These are phyloP conservation scores for Cheilosia vulpina DNA, from an alignment of 2,888 invertebrate genomes.

Conservation along the genomic window DNA sequence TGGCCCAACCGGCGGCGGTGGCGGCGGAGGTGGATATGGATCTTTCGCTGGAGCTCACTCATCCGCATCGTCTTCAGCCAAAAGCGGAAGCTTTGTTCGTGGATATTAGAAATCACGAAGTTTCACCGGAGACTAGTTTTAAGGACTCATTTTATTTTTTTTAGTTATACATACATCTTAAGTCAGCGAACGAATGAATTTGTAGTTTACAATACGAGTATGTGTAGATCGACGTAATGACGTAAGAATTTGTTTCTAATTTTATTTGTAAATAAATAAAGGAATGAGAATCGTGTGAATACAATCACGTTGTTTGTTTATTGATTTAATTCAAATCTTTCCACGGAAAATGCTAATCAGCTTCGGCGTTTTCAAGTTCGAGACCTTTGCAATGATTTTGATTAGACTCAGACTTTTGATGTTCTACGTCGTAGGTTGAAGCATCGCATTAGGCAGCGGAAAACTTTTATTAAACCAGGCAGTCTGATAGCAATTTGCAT, in stretches of 20 bases:
- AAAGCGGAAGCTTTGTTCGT: constrained; percentile 46
- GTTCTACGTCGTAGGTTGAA: no score
- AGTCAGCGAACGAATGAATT: constrained; percentile 10
- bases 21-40: constrained; percentile 83
- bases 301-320: neutral
- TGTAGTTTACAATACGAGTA: neutral
- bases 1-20: constrained; percentile 86
- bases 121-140: constrained; percentile 14
- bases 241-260: neutral
- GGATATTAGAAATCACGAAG: constrained; percentile 37
- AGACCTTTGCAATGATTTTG: no score
- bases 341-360: neutral
- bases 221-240: neutral
- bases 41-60: constrained; percentile 73
- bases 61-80: constrained; percentile 76
- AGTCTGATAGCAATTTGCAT: no score
- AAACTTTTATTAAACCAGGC: no score
- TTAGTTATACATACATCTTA: constrained; percentile 7
- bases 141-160: neutral
- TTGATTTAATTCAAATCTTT: neutral
- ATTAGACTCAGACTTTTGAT: no score
- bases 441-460: no score
- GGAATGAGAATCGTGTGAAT: neutral
- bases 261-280: constrained; percentile 27
- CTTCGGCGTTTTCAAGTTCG: no score